These are phyloP conservation scores for Piscicola geometra DNA, from an alignment of 2,888 invertebrate species.

Conservation along the genomic window DNA sequence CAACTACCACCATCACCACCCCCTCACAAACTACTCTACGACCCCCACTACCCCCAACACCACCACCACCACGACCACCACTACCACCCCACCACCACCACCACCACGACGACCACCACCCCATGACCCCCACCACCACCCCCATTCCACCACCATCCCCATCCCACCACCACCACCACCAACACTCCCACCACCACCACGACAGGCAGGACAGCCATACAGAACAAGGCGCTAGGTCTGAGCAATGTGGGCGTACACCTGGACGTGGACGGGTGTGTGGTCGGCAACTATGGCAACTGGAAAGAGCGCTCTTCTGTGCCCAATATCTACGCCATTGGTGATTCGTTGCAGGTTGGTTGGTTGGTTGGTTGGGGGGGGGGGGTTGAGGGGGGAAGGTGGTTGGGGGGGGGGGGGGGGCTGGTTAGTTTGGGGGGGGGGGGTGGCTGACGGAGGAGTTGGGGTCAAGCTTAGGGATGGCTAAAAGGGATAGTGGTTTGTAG, in stretches of 20 bases:
- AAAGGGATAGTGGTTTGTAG: no score
- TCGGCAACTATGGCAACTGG: constrained; percentile 50
- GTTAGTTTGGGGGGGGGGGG: no score
- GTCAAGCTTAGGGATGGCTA: no score
- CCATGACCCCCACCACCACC: not conserved
- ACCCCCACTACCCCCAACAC: not conserved
- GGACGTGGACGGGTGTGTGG: constrained; percentile 45
- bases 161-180: not conserved
- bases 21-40: no score
- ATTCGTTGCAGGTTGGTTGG: constrained; percentile 59
- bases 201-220: constrained; percentile 47
- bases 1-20: not conserved
- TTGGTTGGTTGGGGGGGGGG: no score
- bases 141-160: not conserved
- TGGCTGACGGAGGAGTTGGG: no score
- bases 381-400: no score
- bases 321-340: constrained; percentile 88
- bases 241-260: constrained; percentile 50
- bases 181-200: not conserved
- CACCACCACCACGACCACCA: not conserved
- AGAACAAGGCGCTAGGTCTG: constrained; percentile 48
- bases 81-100: not conserved
- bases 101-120: not conserved
- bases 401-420: no score
- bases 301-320: constrained; percentile 79